These are phyloP conservation scores for Suricata suricatta DNA, from an alignment of 2,113 vertebrate genomes.

Conservation along the genomic window DNA sequence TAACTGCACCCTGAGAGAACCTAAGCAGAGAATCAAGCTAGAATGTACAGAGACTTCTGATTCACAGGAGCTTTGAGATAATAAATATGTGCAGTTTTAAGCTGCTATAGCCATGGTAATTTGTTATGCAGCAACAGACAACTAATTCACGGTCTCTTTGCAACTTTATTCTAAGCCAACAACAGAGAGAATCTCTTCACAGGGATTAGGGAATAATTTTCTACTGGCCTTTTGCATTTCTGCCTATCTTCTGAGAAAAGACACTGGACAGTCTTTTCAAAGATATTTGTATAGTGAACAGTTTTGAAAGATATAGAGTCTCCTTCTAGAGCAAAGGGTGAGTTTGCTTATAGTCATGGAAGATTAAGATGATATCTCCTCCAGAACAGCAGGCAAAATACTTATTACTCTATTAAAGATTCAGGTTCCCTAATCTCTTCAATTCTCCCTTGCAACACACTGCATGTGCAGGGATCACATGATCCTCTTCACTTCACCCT, in stretches of 20 bases:
- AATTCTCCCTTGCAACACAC: not conserved
- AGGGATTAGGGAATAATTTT: not conserved
- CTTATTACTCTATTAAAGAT: not conserved
- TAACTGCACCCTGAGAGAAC: not conserved
- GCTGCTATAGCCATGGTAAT: not conserved
- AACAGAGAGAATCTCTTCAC: not conserved
- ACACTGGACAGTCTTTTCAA: not conserved
- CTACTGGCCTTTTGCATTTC: not conserved
- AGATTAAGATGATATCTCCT: not conserved
- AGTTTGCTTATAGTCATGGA: not conserved
- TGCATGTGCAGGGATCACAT: not conserved
- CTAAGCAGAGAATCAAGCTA: not conserved
- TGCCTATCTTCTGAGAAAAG: not conserved
- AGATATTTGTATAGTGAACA: not conserved
- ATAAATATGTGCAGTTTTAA: not conserved
- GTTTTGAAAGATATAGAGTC: not conserved
- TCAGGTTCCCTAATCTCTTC: not conserved
- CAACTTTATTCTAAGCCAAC: conserved; percentile 7
- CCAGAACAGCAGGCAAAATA: not conserved
- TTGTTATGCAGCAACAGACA: not conserved
- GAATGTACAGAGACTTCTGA: not conserved
- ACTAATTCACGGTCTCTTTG: not conserved
- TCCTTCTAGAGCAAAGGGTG: not conserved
- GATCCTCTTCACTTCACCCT: not conserved
- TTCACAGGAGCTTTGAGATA: not conserved